A percentile compares a stretch with the other conserved stretches of the same genome.
Conservation (phyloP, 2,113 vertebrate genomes). For the Danionella cerebrum region DNA sequence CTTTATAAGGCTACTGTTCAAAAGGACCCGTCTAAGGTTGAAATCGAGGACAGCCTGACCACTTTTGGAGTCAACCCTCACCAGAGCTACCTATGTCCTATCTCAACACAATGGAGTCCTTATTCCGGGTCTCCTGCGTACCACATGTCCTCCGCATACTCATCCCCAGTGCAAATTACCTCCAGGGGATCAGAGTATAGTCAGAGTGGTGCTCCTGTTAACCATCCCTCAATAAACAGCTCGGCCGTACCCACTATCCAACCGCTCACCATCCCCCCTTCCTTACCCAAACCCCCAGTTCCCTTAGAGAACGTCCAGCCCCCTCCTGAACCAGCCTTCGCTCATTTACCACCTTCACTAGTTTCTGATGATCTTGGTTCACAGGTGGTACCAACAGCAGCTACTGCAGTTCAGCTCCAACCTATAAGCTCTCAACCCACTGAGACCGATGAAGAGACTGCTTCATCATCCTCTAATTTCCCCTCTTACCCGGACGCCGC, state of each 20-base stretch:
- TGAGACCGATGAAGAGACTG: slow-evolving; percentile 32
- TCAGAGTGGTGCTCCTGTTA: slow-evolving; percentile 5
- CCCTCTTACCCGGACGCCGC: slow-evolving; percentile 19
- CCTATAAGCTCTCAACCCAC: not conserved
- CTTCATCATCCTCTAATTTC: not conserved
- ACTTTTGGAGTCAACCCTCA: slow-evolving; percentile 86
- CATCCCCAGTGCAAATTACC: slow-evolving; percentile 15
- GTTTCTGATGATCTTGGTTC: not conserved
- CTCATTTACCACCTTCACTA: not conserved
- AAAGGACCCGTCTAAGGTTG: slow-evolving; percentile 37
- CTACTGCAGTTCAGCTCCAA: not conserved
- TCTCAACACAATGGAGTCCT: slow-evolving; percentile 56
- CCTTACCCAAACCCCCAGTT: not conserved
- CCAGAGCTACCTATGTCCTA: slow-evolving; percentile 81
- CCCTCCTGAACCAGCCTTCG: not conserved
- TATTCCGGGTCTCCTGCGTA: slow-evolving; percentile 57
- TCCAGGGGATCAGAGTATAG: slow-evolving; percentile 24
- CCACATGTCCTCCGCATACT: slow-evolving; percentile 44
- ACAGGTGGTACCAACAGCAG: not conserved
- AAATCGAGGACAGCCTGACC: slow-evolving; percentile 49
- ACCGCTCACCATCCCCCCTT: not conserved
- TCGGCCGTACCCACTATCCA: not conserved
- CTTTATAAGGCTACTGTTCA: slow-evolving; percentile 61
- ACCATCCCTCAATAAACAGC: not conserved
- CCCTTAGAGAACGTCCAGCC: not conserved